Evolutionary conservation across 2,113 vertebrate genomes (phyloP).

Genomic region (Salvelinus alpinus): DNA sequence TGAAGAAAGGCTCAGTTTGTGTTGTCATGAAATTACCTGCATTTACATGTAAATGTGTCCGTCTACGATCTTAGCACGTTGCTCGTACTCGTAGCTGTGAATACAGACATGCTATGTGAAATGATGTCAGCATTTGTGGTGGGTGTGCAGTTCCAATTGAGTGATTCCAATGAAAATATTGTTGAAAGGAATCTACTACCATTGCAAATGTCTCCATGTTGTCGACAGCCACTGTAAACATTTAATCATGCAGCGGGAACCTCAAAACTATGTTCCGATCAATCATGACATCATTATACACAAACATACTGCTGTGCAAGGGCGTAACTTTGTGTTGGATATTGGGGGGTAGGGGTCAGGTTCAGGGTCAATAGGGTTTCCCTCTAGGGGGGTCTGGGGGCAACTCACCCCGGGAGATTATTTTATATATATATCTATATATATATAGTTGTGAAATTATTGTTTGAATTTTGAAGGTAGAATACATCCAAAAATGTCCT

Average conservation of each 20-base stretch:
- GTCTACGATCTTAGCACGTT: background rate
- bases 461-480: no score
- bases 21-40: background rate
- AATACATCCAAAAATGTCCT: no score
- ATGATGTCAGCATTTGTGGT: slow-evolving; percentile 49
- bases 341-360: no score
- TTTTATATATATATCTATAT: no score
- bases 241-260: slow-evolving; percentile 17
- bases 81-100: background rate
- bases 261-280: background rate
- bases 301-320: background rate
- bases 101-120: slow-evolving; percentile 8
- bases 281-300: background rate
- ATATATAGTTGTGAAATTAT: no score
- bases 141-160: slow-evolving; percentile 47
- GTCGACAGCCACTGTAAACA: slow-evolving; percentile 42
- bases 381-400: no score
- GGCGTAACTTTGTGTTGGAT: no score
- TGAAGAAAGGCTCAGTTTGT: background rate
- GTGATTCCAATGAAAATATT: slow-evolving; percentile 47
- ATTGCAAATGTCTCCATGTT: slow-evolving; percentile 44
- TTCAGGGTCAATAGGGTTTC: no score
- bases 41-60: background rate
- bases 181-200: slow-evolving; percentile 50
- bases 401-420: no score